phyloP scores from a whole-genome alignment of 64 coral and sea anemone genomes.

The Porites australiensis region DNA sequence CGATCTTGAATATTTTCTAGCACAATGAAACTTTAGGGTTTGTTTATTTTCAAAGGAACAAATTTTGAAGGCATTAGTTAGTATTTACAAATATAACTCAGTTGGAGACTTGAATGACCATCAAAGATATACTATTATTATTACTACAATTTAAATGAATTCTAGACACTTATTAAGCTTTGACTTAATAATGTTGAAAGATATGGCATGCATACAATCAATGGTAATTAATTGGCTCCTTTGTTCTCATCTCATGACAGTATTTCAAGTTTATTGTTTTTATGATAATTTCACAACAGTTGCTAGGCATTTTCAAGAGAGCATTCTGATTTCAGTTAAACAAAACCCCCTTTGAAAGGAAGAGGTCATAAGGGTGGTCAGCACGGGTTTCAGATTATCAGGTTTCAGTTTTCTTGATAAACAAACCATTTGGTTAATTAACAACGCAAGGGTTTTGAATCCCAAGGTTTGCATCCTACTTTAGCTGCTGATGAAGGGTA shows the following conservation, averaged over 20 bases:
- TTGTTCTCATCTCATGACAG: not conserved
- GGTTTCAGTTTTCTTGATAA: not conserved
- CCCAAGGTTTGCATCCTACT: not conserved
- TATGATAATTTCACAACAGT: constrained; percentile 30
- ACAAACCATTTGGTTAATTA: not conserved
- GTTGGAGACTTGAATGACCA: not conserved
- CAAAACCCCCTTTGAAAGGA: constrained; percentile 22
- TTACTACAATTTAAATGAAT: constrained; percentile 12
- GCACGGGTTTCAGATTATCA: not conserved
- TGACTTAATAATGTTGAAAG: not conserved
- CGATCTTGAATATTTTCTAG: not conserved
- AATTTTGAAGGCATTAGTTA: not conserved
- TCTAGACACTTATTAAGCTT: constrained; percentile 12
- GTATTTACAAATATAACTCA: not conserved
- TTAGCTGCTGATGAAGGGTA: not conserved
- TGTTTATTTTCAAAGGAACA: not conserved
- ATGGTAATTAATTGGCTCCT: constrained; percentile 22
- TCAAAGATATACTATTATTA: not conserved
- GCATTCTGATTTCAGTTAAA: constrained; percentile 39
- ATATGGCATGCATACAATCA: constrained; percentile 7
- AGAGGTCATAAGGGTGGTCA: constrained; percentile 23
- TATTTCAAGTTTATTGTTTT: not conserved
- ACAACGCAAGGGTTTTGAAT: not conserved
- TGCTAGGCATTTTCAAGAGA: constrained; percentile 56
- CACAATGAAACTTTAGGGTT: no score